phyloP scores from a whole-genome alignment of 2,888 invertebrate species.

The Phragmatobia fuliginosa region DNA sequence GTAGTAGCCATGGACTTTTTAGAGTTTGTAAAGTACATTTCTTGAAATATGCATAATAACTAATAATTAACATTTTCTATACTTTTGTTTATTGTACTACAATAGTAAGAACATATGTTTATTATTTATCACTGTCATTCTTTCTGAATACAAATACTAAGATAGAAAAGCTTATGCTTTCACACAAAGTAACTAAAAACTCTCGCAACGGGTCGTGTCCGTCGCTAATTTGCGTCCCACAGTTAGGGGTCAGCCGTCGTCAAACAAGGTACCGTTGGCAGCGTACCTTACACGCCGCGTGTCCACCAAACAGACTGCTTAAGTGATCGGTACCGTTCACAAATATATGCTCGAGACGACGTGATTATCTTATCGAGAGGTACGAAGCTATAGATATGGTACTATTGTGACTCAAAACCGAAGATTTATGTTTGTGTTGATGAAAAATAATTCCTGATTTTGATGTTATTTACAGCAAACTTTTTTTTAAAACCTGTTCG shows the following conservation, averaged over 20 bases:
- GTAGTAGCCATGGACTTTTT: too few species aligned
- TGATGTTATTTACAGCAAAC: too few species aligned
- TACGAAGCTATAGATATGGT: slow-evolving; percentile 41
- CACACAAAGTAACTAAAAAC: slow-evolving; percentile 9
- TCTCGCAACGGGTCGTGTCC: slow-evolving; percentile 27
- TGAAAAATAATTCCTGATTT: too few species aligned
- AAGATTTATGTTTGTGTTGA: not conserved
- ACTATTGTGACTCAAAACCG: slow-evolving; percentile 10
- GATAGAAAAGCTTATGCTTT: not conserved
- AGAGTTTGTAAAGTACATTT: too few species aligned
- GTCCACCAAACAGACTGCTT: slow-evolving; percentile 73
- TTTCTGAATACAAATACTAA: not conserved
- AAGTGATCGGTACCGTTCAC: slow-evolving; percentile 82
- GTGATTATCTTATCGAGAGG: slow-evolving; percentile 52
- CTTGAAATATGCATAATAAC: too few species aligned
- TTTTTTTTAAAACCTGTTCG: not conserved
- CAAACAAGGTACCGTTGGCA: slow-evolving; percentile 83
- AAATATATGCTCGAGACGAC: slow-evolving; percentile 65
- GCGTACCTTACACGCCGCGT: slow-evolving; percentile 76
- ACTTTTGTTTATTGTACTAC: not conserved
- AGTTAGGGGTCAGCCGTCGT: slow-evolving; percentile 76
- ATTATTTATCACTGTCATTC: not conserved
- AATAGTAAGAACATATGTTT: not conserved
- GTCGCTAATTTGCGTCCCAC: slow-evolving; percentile 47
- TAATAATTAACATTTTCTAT: too few species aligned